phyloP scores from a whole-genome alignment of 2,888 invertebrate genomes.

The Synanthedon formicaeformis region DNA sequence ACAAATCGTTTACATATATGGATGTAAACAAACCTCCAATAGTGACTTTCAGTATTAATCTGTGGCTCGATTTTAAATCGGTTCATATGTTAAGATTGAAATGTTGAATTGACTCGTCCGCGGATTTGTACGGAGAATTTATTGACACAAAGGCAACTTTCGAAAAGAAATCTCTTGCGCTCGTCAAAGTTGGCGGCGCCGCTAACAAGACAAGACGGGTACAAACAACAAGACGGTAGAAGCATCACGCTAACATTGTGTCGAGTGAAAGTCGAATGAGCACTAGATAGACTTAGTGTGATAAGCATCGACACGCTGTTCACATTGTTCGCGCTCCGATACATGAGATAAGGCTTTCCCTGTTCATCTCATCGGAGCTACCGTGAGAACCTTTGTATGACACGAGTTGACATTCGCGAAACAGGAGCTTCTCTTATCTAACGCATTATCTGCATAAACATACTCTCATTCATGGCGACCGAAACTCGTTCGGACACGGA shows the following conservation, averaged over 20 bases:
- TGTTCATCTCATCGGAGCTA: constrained; percentile 46
- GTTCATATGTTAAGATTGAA: not conserved
- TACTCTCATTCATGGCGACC: constrained; percentile 1
- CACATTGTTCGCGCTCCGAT: constrained; percentile 62
- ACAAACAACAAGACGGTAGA: constrained; percentile 34
- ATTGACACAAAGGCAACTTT: constrained; percentile 10
- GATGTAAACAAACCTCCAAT: constrained; percentile 27
- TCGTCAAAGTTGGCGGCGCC: constrained; percentile 23
- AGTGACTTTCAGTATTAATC: constrained; percentile 12
- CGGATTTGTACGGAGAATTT: not conserved
- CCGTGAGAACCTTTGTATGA: constrained; percentile 55
- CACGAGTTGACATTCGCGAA: constrained; percentile 42
- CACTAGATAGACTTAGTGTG: constrained; percentile 47
- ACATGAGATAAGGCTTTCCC: constrained; percentile 64
- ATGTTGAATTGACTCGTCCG: no score
- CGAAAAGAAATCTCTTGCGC: constrained; percentile 16
- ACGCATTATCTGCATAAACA: constrained; percentile 26
- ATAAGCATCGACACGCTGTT: constrained; percentile 62
- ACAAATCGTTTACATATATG: constrained; percentile 22
- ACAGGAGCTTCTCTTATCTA: constrained; percentile 36
- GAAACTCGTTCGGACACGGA: not conserved
- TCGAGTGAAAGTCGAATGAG: constrained; percentile 10
- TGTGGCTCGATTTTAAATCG: not conserved
- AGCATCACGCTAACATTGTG: constrained; percentile 20
- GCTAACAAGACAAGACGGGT: constrained; percentile 35